Percentiles rank a stretch among this genome's conserved stretches.
Evolutionary conservation across 2,113 vertebrate genomes (phyloP).

Genomic region (Larimichthys crocea): DNA sequence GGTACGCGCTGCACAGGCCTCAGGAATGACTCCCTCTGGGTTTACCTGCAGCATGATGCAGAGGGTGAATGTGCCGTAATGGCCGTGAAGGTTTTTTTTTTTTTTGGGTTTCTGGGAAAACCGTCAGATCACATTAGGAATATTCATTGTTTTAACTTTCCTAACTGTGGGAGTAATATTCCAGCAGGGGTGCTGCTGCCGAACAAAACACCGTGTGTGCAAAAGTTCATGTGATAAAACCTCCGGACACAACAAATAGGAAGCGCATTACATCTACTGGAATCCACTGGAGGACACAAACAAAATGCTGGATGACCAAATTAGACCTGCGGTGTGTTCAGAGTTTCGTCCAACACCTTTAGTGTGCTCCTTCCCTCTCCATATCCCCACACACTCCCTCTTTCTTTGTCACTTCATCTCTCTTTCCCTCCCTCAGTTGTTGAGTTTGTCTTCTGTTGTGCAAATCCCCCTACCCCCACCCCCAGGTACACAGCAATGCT

Average conservation of each 20-base stretch:
- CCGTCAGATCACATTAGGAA: slow-evolving; percentile 27
- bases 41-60: slow-evolving; percentile 23
- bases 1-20: slow-evolving; percentile 3
- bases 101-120: slow-evolving; percentile 13
- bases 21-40: slow-evolving; percentile 34
- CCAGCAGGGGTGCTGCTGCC: slow-evolving; percentile 40
- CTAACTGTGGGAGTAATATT: slow-evolving; percentile 37
- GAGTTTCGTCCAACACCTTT: slow-evolving; percentile 23
- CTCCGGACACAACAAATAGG: slow-evolving; percentile 15
- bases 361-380: slow-evolving; percentile 36
- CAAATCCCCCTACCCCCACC: not conserved
- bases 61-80: slow-evolving; percentile 19
- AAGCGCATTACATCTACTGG: slow-evolving; percentile 23
- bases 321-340: slow-evolving; percentile 43
- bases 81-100: slow-evolving; percentile 21
- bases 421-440: slow-evolving; percentile 49
- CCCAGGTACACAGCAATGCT: slow-evolving; percentile 77
- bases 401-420: slow-evolving; percentile 34
- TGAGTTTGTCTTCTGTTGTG: slow-evolving; percentile 75
- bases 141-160: slow-evolving; percentile 51
- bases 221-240: slow-evolving; percentile 14
- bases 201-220: slow-evolving; percentile 11
- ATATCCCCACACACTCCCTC: not conserved
- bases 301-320: slow-evolving; percentile 59
- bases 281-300: slow-evolving; percentile 48